Evolutionary conservation across 2,797 vertebrate genomes (phyloP), one percentile per base, ranked within the genome.

Genomic region (Macroramphosus scolopax): DNA sequence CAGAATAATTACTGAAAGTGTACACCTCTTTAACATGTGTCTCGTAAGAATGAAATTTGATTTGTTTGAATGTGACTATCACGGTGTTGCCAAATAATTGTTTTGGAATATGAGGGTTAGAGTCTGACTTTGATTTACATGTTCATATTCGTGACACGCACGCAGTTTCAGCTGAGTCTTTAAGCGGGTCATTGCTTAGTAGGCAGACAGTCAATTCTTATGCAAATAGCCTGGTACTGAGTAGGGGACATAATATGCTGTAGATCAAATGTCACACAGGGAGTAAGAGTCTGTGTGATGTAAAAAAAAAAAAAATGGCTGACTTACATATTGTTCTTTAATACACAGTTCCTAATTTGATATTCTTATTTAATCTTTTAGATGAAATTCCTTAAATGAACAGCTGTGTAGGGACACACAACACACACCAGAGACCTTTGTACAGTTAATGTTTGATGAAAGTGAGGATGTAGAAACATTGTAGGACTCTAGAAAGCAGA

Each of bases 1-100:
- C 89, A 91, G 91, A 89, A 89, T 94, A 95, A 95, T 97, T 95
- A 97, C 92, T 93, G 93, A 92, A 95, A 94, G 91, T 91, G 89
- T 95, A 95, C 94, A 94, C 93, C 93, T 93, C 91, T 95, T 93
- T 92, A 93, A 96, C 94, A 98, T 89, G 92, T 97, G 94, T 96
- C 93, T 94, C 91, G 90, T 92, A 91, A 92, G 90, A 88, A 89
- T 79, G 82, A 93, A 93, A 90, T 97, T 95, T 88, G 92, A 98
- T 97, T 95, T 94, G 91, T 91, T 92, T 92, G 91, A 94, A 92
- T 91, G 74, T 87, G 89, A 93, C 90, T 90, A 89, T 83, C 87
- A 65, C 78, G 79, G 53, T 63, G 66, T 61, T 75, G 89, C 88
- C 90, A 89, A 82, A 87, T 92, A 90, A 92, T 90, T 89, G 87